Evolutionary conservation across 2,797 vertebrate genomes (phyloP).

Genomic region (Molossus alvarezi): DNA sequence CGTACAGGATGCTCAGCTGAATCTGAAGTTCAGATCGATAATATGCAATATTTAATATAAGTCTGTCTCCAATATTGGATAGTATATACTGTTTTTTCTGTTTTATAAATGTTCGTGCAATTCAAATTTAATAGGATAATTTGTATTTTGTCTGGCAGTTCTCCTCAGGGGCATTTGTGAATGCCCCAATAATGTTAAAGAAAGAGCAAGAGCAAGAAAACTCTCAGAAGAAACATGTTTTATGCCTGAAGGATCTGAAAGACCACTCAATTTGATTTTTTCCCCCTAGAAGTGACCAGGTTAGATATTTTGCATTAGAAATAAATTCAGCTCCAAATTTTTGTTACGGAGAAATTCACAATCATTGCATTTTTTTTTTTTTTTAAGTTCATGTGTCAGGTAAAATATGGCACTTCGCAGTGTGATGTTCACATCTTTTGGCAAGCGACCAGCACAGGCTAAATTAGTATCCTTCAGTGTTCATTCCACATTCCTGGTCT

Average conservation of each 20-base stretch:
- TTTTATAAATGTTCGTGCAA: slow-evolving; percentile 22
- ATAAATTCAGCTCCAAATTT: not conserved
- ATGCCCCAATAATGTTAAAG: not conserved
- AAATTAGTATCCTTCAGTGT: not conserved
- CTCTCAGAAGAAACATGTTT: not conserved
- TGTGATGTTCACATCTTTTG: not conserved
- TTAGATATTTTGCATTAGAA: slow-evolving; percentile 41
- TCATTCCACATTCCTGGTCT: not conserved
- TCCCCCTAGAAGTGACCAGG: not conserved
- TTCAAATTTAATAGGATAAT: not conserved
- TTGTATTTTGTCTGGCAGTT: not conserved
- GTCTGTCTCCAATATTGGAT: not conserved
- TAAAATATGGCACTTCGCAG: not conserved
- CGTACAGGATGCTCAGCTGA: not conserved
- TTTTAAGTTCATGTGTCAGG: not conserved
- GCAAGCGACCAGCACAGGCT: not conserved
- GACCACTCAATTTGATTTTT: slow-evolving; percentile 32
- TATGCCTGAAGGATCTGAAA: not conserved
- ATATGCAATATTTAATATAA: not conserved
- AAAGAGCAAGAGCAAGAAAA: not conserved
- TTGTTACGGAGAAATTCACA: slow-evolving; percentile 4
- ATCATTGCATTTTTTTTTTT: not conserved
- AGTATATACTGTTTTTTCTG: not conserved
- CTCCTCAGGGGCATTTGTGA: not conserved
- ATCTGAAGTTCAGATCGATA: not conserved